Evolutionary conservation across 1,140 invertebrate genomes (phyloP).

Genomic region (Portunus trituberculatus): DNA sequence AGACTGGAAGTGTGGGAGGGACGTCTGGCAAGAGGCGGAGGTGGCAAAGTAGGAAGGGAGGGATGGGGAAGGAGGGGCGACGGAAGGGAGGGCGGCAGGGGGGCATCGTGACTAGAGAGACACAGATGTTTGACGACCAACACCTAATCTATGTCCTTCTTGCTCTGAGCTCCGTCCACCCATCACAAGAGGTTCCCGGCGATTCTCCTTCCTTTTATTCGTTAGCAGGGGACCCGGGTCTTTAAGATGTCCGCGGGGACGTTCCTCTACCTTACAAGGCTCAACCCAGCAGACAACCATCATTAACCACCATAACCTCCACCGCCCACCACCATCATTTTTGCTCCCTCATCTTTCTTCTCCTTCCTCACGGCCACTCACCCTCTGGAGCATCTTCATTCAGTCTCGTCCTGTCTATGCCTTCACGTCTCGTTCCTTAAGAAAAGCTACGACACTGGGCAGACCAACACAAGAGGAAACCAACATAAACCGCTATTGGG

Average conservation of each 20-base stretch:
- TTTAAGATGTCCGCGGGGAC: neutral
- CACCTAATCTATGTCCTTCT: slow-evolving; percentile 27
- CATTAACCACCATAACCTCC: neutral
- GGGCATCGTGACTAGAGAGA: slow-evolving; percentile 38
- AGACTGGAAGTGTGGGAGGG: neutral
- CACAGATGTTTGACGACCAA: slow-evolving; percentile 49
- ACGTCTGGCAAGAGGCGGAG: neutral
- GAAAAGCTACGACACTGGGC: neutral
- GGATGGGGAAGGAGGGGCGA: neutral
- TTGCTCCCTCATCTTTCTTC: neutral
- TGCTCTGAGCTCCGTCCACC: neutral
- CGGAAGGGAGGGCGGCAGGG: neutral
- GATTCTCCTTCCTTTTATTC: slow-evolving; percentile 34
- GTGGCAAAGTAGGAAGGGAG: neutral
- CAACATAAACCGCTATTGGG: neutral
- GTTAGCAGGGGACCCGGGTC: neutral
- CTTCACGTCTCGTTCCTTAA: neutral
- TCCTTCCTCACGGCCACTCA: neutral
- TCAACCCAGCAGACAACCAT: neutral
- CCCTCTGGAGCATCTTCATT: neutral
- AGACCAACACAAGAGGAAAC: neutral
- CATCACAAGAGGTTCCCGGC: neutral
- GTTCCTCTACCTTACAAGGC: neutral
- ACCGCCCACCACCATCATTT: neutral
- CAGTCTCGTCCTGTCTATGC: neutral